Conservation (phyloP, 1,140 invertebrate genomes). For the Eufriesea mexicana region DNA sequence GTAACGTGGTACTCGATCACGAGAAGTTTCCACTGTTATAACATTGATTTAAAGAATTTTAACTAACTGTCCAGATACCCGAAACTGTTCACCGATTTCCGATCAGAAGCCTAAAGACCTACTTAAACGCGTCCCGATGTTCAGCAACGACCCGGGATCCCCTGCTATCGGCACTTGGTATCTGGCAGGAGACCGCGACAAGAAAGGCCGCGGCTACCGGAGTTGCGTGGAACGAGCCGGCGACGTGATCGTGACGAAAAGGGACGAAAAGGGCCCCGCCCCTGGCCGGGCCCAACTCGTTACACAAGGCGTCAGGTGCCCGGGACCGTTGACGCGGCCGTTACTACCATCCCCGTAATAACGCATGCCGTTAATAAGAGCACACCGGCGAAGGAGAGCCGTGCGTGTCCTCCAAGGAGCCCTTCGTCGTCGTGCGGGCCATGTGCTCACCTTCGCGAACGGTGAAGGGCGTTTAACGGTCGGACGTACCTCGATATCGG, state of each 20-base stretch:
- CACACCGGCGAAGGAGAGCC: slow-evolving; percentile 35
- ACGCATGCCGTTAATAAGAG: slow-evolving; percentile 67
- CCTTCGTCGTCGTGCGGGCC: slow-evolving; percentile 54
- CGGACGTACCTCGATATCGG: slow-evolving; percentile 39
- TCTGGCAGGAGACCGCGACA: not conserved
- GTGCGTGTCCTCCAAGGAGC: slow-evolving; percentile 64
- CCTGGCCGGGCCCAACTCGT: slow-evolving; percentile 52
- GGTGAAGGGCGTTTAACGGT: slow-evolving; percentile 67
- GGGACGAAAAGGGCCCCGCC: slow-evolving; percentile 58
- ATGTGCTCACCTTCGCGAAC: slow-evolving; percentile 65
- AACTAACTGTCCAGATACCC: too few species aligned
- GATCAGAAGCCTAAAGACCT: too few species aligned
- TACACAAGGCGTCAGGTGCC: slow-evolving; percentile 72
- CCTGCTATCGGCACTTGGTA: not conserved
- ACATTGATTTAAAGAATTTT: too few species aligned
- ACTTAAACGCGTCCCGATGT: not conserved
- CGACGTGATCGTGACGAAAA: slow-evolving; percentile 63
- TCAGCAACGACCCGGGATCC: not conserved
- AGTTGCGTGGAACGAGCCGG: slow-evolving; percentile 22
- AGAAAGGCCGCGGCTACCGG: slow-evolving; percentile 51
- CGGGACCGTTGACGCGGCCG: slow-evolving; percentile 70
- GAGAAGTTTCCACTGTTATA: too few species aligned
- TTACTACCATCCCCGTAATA: slow-evolving; percentile 67
- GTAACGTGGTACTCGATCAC: too few species aligned
- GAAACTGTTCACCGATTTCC: not conserved